Evolutionary conservation across 2,113 vertebrate species (phyloP).

Genomic region (Hemiscyllium ocellatum): DNA sequence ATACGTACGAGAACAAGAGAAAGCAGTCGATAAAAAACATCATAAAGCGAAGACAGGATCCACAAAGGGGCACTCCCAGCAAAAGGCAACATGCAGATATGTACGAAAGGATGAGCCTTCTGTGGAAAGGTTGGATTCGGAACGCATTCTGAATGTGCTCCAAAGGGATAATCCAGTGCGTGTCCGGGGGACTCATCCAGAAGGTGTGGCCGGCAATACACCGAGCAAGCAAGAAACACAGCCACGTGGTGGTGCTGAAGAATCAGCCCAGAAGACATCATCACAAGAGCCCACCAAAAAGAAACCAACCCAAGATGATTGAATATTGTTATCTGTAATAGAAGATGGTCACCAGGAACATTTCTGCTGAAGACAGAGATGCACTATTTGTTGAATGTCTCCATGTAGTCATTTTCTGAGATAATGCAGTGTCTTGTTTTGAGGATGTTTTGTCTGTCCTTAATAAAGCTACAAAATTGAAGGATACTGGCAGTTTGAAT

Average conservation of each 20-base stretch:
- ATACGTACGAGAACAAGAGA: not conserved
- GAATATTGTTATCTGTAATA: not conserved
- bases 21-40: not conserved
- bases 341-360: not conserved
- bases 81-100: not conserved
- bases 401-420: not conserved
- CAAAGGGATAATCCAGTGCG: not conserved
- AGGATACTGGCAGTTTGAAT: not conserved
- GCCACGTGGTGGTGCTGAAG: not conserved
- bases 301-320: not conserved
- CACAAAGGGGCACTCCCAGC: not conserved
- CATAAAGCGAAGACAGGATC: not conserved
- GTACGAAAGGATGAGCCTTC: not conserved
- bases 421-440: not conserved
- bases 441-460: not conserved
- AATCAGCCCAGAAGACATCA: not conserved
- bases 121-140: not conserved
- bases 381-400: not conserved
- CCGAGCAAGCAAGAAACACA: not conserved
- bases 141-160: not conserved
- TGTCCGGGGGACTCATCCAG: too few relatives aligned
- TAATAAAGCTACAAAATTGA: not conserved
- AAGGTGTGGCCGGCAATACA: not conserved
- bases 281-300: not conserved
- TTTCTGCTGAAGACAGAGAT: not conserved